Evolutionary conservation across 2,888 invertebrate species (phyloP).

Genomic region (Clusia tigrina): DNA sequence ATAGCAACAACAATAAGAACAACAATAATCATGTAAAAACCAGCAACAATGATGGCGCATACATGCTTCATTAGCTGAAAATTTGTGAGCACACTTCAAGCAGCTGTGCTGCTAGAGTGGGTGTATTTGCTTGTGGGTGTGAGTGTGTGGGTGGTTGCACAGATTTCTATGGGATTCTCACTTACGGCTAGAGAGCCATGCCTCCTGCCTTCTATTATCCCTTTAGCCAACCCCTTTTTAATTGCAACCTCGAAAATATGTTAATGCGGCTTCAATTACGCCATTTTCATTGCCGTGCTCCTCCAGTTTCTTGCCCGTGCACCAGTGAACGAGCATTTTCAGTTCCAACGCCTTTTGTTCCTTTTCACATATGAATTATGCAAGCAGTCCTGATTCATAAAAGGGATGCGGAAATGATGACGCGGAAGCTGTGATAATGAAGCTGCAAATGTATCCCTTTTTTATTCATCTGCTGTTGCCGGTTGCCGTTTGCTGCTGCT

Average conservation of each 20-base stretch:
- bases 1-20: too few species aligned
- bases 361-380: slow-evolving; percentile 56
- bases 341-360: slow-evolving; percentile 53
- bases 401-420: slow-evolving; percentile 51
- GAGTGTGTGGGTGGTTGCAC: too few species aligned
- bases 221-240: slow-evolving; percentile 29
- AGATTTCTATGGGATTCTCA: too few species aligned
- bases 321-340: too few species aligned
- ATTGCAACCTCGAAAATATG: slow-evolving; percentile 57
- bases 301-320: background rate
- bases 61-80: too few species aligned
- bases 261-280: slow-evolving; percentile 57
- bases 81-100: too few species aligned
- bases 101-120: too few species aligned
- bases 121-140: too few species aligned
- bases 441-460: slow-evolving; percentile 46
- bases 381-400: slow-evolving; percentile 32
- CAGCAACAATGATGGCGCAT: too few species aligned
- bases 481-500: slow-evolving; percentile 1
- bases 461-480: background rate
- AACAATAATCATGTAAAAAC: too few species aligned
- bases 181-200: too few species aligned
- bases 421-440: slow-evolving; percentile 60
- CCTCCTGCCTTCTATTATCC: background rate
- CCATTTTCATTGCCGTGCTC: slow-evolving; percentile 47